A percentile compares a stretch with the other conserved stretches of the same genome.
Conservation (phyloP, 2,113 vertebrate genomes). For the Thamnaconus septentrionalis region DNA sequence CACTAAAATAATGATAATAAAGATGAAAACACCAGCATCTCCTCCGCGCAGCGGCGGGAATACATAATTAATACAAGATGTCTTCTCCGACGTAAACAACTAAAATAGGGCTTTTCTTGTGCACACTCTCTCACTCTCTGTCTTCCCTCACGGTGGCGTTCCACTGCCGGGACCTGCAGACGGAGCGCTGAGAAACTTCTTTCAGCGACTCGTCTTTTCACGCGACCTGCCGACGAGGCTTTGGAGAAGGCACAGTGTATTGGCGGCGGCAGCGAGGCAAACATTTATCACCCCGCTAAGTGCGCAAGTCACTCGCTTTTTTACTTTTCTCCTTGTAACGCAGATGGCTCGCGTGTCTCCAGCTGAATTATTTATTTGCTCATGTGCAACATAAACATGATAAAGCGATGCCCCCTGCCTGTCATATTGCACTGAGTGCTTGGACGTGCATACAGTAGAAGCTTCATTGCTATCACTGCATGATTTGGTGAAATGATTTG, state of each 20-base stretch:
- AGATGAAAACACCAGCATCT: conserved; percentile 5
- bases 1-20: conserved; percentile 25
- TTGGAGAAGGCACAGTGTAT: not conserved
- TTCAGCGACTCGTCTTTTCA: conserved; percentile 1
- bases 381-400: conserved; percentile 21
- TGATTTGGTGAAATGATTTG: too few species aligned
- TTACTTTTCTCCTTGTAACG: conserved; percentile 14
- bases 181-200: conserved; percentile 25
- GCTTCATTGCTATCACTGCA: too few species aligned
- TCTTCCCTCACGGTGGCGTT: not conserved
- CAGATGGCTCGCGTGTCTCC: conserved; percentile 25
- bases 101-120: not conserved
- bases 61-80: not conserved
- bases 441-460: too few species aligned
- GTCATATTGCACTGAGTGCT: too few species aligned
- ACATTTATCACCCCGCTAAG: too few species aligned
- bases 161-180: conserved; percentile 8
- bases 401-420: too few species aligned
- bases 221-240: conserved; percentile 18
- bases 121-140: not conserved
- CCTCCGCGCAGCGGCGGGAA: not conserved
- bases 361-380: conserved; percentile 54
- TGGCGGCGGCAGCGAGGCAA: too few species aligned
- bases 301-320: too few species aligned
- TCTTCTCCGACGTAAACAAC: conserved; percentile 4